These are phyloP conservation scores for Brachypterus glaber DNA, from an alignment of 2,888 invertebrate species.

Conservation along the genomic window DNA sequence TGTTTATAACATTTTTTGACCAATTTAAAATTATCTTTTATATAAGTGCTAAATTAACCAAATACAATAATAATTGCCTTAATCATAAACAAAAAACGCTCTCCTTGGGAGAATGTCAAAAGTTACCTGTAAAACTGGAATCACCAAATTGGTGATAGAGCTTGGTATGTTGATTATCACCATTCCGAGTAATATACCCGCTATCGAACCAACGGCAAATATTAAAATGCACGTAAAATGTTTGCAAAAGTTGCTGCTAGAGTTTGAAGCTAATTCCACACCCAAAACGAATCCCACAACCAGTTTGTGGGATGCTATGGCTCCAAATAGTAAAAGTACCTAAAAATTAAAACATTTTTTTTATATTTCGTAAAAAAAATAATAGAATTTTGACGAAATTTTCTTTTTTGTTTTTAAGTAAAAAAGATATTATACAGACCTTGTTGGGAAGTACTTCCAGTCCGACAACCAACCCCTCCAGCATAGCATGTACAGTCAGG, in stretches of 20 bases:
- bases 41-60: no score
- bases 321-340: conserved; percentile 55
- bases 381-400: no score
- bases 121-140: conserved; percentile 55
- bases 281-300: conserved; percentile 77
- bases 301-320: conserved; percentile 70
- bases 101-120: no score
- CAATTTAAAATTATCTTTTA: no score
- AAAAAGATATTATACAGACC: conserved; percentile 38
- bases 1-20: no score
- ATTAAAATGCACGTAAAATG: conserved; percentile 52
- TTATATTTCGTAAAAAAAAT: no score
- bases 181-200: conserved; percentile 60
- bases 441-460: conserved; percentile 55
- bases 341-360: conserved; percentile 14
- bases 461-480: conserved; percentile 77
- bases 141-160: conserved; percentile 42
- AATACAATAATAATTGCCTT: no score
- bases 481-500: conserved; percentile 64
- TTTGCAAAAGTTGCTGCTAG: conserved; percentile 33
- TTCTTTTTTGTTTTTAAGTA: background rate
- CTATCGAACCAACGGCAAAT: conserved; percentile 59
- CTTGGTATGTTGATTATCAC: conserved; percentile 46
- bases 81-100: no score
- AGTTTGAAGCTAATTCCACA: conserved; percentile 50